These are phyloP conservation scores for Drosophila lutescens DNA, from an alignment of 2,888 invertebrate species.

Conservation along the genomic window DNA sequence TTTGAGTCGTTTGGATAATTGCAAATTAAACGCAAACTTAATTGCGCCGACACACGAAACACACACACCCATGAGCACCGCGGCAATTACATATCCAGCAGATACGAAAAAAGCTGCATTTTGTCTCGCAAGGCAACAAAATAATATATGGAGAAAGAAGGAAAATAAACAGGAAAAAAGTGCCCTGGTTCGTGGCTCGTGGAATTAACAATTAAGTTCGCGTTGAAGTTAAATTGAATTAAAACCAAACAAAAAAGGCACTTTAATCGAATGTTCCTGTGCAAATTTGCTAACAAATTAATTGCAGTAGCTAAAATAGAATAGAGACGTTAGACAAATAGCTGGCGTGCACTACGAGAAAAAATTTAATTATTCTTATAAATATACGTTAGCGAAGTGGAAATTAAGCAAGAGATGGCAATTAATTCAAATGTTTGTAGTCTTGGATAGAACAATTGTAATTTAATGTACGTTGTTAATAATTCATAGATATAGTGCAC, in stretches of 20 bases:
- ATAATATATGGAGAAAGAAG: conserved; percentile 40
- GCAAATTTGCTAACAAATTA: conserved; percentile 53
- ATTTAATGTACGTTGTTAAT: neutral
- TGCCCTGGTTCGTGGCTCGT: conserved; percentile 49
- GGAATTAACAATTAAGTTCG: conserved; percentile 64
- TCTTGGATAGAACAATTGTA: neutral
- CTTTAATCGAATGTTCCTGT: conserved; percentile 62
- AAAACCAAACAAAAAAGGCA: conserved; percentile 69
- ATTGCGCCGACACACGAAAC: conserved; percentile 78
- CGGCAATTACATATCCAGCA: conserved; percentile 56
- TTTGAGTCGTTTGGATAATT: conserved; percentile 80
- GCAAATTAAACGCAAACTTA: conserved; percentile 80
- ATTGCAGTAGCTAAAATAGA: conserved; percentile 22
- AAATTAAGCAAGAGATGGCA: too few species aligned
- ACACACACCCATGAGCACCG: conserved; percentile 42
- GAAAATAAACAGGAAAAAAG: conserved; percentile 36
- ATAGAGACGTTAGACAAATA: conserved; percentile 40
- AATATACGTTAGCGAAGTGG: neutral
- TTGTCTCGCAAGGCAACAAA: conserved; percentile 48
- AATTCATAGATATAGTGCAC: neutral
- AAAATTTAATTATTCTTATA: neutral
- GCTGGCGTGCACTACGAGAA: conserved; percentile 11
- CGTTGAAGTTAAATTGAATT: conserved; percentile 69
- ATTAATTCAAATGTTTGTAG: neutral
- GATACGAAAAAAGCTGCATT: conserved; percentile 47